phyloP scores from a whole-genome alignment of 2,888 invertebrate species.

The Criorhina ranunculi region DNA sequence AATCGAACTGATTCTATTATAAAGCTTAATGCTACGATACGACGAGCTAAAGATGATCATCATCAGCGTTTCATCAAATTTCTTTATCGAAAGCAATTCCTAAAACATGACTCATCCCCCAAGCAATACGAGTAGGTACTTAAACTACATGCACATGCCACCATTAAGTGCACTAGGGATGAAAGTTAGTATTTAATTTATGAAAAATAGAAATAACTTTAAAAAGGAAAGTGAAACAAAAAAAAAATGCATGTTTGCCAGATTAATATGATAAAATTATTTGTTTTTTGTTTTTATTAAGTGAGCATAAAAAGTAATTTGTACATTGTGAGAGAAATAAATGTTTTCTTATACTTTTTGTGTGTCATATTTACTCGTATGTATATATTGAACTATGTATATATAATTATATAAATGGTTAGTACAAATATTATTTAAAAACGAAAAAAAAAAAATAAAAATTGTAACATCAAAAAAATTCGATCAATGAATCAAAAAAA shows the following conservation, averaged over 20 bases:
- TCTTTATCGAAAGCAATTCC: constrained; percentile 2
- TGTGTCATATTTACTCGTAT: constrained; percentile 45
- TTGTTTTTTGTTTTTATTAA: constrained; percentile 51
- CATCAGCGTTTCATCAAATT: not conserved
- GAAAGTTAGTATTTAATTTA: constrained; percentile 42
- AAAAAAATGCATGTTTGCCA: constrained; percentile 59
- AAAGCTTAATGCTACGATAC: too few species aligned
- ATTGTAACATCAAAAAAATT: constrained; percentile 31
- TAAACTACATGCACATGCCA: constrained; percentile 62
- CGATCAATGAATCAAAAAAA: constrained; percentile 18
- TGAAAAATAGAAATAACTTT: constrained; percentile 20
- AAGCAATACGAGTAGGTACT: constrained; percentile 21
- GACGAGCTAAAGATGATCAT: too few species aligned
- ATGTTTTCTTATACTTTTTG: constrained; percentile 29
- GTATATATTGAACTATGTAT: constrained; percentile 47
- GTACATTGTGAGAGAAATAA: constrained; percentile 67
- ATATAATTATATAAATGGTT: constrained; percentile 53
- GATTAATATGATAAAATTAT: constrained; percentile 57
- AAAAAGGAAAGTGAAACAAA: constrained; percentile 40
- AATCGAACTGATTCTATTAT: too few species aligned
- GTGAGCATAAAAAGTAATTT: constrained; percentile 63
- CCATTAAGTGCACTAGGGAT: constrained; percentile 46
- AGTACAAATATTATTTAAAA: constrained; percentile 51
- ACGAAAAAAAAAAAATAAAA: not conserved
- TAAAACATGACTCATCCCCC: constrained; percentile 64